Conservation (phyloP, 2,888 invertebrate genomes). For the Sinodicranocentrus sp. region DNA sequence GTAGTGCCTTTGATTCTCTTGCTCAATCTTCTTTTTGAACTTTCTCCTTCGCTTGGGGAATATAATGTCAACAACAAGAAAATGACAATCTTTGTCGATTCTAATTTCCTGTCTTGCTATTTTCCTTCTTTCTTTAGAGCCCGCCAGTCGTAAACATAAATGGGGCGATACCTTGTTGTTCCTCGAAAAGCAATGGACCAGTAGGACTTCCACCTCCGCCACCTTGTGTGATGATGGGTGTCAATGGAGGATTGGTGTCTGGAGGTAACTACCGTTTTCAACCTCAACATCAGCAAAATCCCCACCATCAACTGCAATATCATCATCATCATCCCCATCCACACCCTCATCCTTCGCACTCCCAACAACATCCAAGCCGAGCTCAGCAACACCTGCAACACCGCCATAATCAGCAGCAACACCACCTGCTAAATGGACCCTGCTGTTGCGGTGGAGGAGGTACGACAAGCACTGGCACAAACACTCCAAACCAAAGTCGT, state of each 20-base stretch:
- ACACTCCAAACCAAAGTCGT: conserved; percentile 33
- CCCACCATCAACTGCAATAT: conserved; percentile 21
- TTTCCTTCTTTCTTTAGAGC: conserved; percentile 24
- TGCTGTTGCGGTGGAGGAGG: conserved; percentile 54
- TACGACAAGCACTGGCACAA: conserved; percentile 35
- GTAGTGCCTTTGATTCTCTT: too few relatives aligned
- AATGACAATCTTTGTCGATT: conserved; percentile 7
- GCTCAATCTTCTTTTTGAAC: too few relatives aligned
- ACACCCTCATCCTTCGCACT: conserved; percentile 28
- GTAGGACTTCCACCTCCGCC: conserved; percentile 56
- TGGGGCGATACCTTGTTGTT: conserved; percentile 55
- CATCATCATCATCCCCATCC: conserved; percentile 28
- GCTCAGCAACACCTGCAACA: not conserved
- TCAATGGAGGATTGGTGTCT: conserved; percentile 59
- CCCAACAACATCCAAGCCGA: conserved; percentile 23
- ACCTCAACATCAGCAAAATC: conserved; percentile 32
- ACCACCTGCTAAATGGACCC: conserved; percentile 50
- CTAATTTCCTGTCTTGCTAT: conserved; percentile 2
- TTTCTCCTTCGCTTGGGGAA: too few relatives aligned
- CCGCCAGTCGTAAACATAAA: conserved; percentile 58
- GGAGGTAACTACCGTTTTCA: conserved; percentile 54
- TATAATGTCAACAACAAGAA: too few relatives aligned
- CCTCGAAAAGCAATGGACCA: conserved; percentile 45
- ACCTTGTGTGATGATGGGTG: conserved; percentile 60
- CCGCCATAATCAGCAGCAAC: not conserved